A percentile compares a stretch with the other conserved stretches of the same genome.
These are phyloP conservation scores for Myotis daubentonii DNA, from an alignment of 2,797 vertebrate genomes.

Conservation along the genomic window DNA sequence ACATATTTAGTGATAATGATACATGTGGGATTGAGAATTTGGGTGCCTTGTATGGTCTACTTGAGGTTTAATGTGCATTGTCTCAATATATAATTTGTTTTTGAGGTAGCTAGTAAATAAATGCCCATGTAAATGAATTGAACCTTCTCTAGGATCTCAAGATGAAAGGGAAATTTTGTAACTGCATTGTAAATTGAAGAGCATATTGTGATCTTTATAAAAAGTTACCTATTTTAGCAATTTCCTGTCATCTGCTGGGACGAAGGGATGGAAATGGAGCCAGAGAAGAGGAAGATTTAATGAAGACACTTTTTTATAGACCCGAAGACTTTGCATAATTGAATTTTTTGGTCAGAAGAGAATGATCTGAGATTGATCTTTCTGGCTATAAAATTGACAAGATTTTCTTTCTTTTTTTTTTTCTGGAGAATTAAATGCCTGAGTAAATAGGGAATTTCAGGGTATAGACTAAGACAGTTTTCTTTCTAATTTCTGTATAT, in stretches of 20 bases:
- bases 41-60: background rate
- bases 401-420: background rate
- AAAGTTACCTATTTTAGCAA: slow-evolving; percentile 80
- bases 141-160: slow-evolving; percentile 66
- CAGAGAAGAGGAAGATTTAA: slow-evolving; percentile 29
- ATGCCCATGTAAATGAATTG: slow-evolving; percentile 55
- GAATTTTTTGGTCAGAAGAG: slow-evolving; percentile 69
- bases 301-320: slow-evolving; percentile 50
- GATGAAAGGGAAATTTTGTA: slow-evolving; percentile 66
- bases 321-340: slow-evolving; percentile 66
- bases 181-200: slow-evolving; percentile 68
- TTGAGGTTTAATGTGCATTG: background rate
- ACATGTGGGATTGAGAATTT: background rate
- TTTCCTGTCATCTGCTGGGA: slow-evolving; percentile 64
- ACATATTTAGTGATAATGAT: background rate
- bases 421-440: slow-evolving; percentile 64
- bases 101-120: slow-evolving; percentile 35
- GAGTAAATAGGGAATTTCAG: slow-evolving; percentile 55
- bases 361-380: slow-evolving; percentile 76
- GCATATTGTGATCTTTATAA: slow-evolving; percentile 62
- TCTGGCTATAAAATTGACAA: slow-evolving; percentile 68
- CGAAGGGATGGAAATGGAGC: slow-evolving; percentile 71
- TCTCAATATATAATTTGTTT: background rate
- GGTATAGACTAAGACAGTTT: slow-evolving; percentile 53
- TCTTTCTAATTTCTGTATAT: slow-evolving; percentile 50